phyloP scores from a whole-genome alignment of 2,113 vertebrate genomes.

The Rhabdornis inornatus region DNA sequence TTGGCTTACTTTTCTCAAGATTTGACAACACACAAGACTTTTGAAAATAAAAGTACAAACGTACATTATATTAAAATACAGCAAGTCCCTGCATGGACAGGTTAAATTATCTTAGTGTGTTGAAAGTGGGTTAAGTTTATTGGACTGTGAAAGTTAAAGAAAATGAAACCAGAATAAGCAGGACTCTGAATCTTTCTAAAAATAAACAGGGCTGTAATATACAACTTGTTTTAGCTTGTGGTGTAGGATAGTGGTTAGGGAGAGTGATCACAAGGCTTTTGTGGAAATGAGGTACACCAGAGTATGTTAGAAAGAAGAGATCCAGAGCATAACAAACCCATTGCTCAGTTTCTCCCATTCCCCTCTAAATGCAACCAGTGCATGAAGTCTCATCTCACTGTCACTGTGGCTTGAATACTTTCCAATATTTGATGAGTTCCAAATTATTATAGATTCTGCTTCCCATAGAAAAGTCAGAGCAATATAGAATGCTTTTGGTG shows the following conservation, averaged over 20 bases:
- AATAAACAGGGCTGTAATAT: background rate
- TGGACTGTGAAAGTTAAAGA: background rate
- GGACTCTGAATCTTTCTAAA: background rate
- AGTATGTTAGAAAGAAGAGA: background rate
- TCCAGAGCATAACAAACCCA: background rate
- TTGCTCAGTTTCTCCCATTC: background rate
- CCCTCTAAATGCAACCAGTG: background rate
- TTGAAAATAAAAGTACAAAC: background rate
- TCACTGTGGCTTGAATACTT: slow-evolving; percentile 1
- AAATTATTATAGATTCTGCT: slow-evolving; percentile 30
- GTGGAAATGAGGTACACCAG: background rate
- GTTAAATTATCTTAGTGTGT: background rate
- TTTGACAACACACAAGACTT: background rate
- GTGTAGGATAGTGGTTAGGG: background rate
- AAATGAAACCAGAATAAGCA: background rate
- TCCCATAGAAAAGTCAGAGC: background rate
- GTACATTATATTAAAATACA: background rate
- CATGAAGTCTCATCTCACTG: background rate
- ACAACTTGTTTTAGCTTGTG: background rate
- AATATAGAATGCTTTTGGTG: background rate
- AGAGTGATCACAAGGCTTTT: background rate
- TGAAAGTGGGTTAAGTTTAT: background rate
- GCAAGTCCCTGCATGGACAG: background rate
- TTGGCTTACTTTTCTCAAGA: background rate
- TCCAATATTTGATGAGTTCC: background rate